Evolutionary conservation across 1,140 invertebrate species (phyloP).

Genomic region (Temnothorax longispinosus): DNA sequence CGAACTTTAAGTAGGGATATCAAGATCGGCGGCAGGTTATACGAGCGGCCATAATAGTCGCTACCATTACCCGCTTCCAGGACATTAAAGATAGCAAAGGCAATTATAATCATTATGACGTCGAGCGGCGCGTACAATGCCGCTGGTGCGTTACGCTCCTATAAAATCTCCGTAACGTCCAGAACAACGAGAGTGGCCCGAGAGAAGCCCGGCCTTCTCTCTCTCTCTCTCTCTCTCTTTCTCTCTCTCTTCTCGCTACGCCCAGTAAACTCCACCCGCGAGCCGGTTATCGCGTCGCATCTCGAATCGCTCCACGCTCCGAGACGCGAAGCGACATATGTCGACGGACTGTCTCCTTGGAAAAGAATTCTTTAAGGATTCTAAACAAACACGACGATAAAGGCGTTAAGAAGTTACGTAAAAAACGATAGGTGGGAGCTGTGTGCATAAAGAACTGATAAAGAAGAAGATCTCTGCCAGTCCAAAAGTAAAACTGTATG

Average conservation of each 20-base stretch:
- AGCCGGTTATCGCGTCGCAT: slow-evolving; percentile 28
- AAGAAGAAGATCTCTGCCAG: neutral
- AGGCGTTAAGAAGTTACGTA: slow-evolving; percentile 11
- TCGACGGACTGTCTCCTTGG: neutral
- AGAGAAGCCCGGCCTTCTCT: slow-evolving; percentile 34
- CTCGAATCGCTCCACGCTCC: slow-evolving; percentile 25
- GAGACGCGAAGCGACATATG: neutral
- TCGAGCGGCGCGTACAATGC: slow-evolving; percentile 61
- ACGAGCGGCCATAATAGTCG: slow-evolving; percentile 82
- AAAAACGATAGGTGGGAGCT: neutral
- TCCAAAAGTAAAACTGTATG: neutral
- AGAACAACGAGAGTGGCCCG: slow-evolving; percentile 16
- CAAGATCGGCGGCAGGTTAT: slow-evolving; percentile 82
- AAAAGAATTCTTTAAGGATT: neutral
- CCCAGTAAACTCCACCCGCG: slow-evolving; percentile 53
- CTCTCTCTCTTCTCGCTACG: neutral
- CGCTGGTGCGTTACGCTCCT: slow-evolving; percentile 66
- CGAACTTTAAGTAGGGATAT: slow-evolving; percentile 76
- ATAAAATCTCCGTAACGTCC: slow-evolving; percentile 75
- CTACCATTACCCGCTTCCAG: slow-evolving; percentile 79
- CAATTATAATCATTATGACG: slow-evolving; percentile 84
- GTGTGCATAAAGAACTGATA: neutral
- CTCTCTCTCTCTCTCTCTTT: neutral
- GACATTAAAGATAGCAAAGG: slow-evolving; percentile 83
- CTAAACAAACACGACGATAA: neutral